Evolutionary conservation across 1,140 invertebrate species (phyloP), one percentile per base, ranked within the genome.

Genomic region (Drosophila ironensis): DNA sequence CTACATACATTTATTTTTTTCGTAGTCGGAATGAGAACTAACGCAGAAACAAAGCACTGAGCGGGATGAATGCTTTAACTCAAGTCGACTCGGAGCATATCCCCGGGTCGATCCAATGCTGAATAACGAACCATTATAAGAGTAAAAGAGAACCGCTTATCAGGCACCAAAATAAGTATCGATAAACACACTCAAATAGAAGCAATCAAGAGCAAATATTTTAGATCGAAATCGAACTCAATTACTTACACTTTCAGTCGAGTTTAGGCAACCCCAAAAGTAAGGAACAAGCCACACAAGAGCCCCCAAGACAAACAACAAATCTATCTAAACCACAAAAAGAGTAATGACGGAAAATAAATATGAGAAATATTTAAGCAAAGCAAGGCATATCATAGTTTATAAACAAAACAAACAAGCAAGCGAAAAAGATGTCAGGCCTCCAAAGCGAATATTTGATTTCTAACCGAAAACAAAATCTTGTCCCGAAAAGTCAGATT

Each of bases 111-210:
- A 59, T 42, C 52, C 51, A 76, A 77, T 84, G 80, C 69, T 78
- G 76, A 84, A 84, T 70, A 70, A 78, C 50, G 50, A 59, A 78
- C 57, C 45, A 52, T 24, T 44, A 57, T 19, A 57, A 59, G 16
- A 63, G 52, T 24, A 45, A 67, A 66, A 71, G 14, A 28, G 75
- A 72, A 40, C 72, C 63, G 81, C 81, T 87, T 77, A 72, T 68
- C 60, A 76, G 76, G 76, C 82, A 87, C 81, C 71, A 76, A 66
- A 68, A 50, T 61, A 25, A 45, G 93, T 93, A 91, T 90, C 25
- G 22, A 66, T 42, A 56, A 37, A 38, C 22, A 52, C 16, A 51
- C 24, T 46, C 41, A 48, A 53, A 61, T 57, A 66, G 44, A 57
- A 67, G 53, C 60, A 76, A 76, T 44, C 52, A 47, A 54, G 53